These are phyloP conservation scores for Anoplius nigerrimus DNA, from an alignment of 2,888 invertebrate species.

Conservation along the genomic window DNA sequence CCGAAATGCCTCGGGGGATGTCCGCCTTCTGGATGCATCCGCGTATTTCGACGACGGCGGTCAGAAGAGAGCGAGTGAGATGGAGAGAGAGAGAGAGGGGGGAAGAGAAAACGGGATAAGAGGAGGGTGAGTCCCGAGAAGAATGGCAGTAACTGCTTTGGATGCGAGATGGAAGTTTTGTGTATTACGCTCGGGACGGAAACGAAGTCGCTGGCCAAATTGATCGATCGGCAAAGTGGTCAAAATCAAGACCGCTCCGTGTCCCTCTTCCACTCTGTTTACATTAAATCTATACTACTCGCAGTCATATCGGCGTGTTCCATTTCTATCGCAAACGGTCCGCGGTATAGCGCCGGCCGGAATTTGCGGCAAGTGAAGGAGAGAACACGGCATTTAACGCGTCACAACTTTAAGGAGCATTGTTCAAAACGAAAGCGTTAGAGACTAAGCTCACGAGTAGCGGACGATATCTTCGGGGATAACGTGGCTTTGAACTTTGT, in stretches of 20 bases:
- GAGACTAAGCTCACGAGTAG: slow-evolving; percentile 2
- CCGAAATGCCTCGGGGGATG: slow-evolving; percentile 49
- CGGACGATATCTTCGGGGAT: slow-evolving; percentile 41
- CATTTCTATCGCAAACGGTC: too few species aligned
- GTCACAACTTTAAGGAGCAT: too few species aligned
- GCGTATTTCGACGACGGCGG: slow-evolving; percentile 47
- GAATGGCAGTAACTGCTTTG: slow-evolving; percentile 22
- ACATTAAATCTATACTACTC: too few species aligned
- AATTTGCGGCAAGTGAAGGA: too few species aligned
- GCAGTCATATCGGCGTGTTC: too few species aligned
- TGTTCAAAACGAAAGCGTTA: slow-evolving; percentile 1
- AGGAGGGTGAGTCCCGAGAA: slow-evolving; percentile 21
- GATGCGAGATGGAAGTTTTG: slow-evolving; percentile 22
- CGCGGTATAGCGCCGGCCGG: too few species aligned
- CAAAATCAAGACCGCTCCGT: too few species aligned
- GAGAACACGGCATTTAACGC: too few species aligned
- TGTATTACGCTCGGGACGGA: slow-evolving; percentile 19
- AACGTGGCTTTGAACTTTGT: slow-evolving; percentile 57
- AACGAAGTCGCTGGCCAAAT: slow-evolving; percentile 14
- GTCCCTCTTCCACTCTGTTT: too few species aligned
- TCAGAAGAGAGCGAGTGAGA: slow-evolving; percentile 33
- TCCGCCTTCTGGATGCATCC: slow-evolving; percentile 50
- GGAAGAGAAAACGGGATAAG: slow-evolving; percentile 20
- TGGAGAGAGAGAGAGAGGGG: slow-evolving; percentile 24
- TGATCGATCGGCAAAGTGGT: slow-evolving; percentile 31